These are phyloP conservation scores for Trachythela sp. DNA, from an alignment of 64 coral and sea anemone genomes.

Conservation along the genomic window DNA sequence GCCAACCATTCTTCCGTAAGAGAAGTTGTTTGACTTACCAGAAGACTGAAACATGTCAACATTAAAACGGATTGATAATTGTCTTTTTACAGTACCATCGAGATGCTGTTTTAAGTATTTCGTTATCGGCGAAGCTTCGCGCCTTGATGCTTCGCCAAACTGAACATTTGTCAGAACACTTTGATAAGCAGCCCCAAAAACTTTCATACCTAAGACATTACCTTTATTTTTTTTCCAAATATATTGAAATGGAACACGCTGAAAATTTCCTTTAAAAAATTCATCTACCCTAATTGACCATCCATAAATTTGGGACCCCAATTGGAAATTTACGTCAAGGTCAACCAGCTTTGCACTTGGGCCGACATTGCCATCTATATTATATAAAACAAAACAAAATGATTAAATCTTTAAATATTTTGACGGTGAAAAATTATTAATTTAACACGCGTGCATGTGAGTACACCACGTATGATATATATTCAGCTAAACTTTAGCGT, in stretches of 20 bases:
- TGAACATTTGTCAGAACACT: conserved; percentile 39
- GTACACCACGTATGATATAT: too few species aligned
- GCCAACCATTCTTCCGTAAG: conserved; percentile 46
- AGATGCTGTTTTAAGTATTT: conserved; percentile 3
- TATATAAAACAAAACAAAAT: too few species aligned
- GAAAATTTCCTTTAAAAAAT: neutral
- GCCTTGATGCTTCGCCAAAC: conserved; percentile 5
- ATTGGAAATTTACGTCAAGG: neutral
- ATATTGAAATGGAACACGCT: neutral
- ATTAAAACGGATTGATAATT: conserved; percentile 56
- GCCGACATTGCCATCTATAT: neutral
- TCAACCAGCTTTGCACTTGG: neutral
- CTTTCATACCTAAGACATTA: neutral
- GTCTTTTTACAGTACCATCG: conserved; percentile 19
- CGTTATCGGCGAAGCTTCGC: conserved; percentile 1
- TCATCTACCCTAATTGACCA: neutral
- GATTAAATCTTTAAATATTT: too few species aligned
- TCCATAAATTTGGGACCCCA: neutral
- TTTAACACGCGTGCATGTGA: too few species aligned
- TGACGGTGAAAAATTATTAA: too few species aligned
- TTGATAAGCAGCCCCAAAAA: conserved; percentile 9
- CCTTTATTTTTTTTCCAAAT: neutral
- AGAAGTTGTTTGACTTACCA: neutral
- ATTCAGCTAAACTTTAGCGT: too few species aligned
- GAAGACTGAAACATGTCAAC: conserved; percentile 31